Evolutionary conservation across 64 coral and sea anemone species (phyloP).

Genomic region (Montipora capricornis): DNA sequence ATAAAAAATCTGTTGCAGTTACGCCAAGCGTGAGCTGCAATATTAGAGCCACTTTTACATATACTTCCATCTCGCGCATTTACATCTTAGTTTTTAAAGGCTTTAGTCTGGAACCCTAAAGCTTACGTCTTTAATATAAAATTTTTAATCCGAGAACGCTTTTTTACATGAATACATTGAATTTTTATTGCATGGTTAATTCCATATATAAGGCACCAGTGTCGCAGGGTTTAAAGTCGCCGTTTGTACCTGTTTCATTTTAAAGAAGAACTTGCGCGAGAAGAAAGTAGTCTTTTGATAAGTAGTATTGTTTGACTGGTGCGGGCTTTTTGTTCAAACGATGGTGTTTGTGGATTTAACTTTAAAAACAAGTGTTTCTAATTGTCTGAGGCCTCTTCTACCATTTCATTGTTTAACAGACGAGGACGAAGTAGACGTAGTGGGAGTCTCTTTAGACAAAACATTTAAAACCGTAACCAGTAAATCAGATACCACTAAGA

Average conservation of each 20-base stretch:
- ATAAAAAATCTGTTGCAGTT: too few species aligned
- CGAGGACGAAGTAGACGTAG: slow-evolving; percentile 71
- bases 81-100: too few species aligned
- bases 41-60: too few species aligned
- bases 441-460: slow-evolving; percentile 18
- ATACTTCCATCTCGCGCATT: too few species aligned
- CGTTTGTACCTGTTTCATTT: not conserved
- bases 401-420: slow-evolving; percentile 43
- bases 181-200: too few species aligned
- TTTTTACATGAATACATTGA: too few species aligned
- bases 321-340: not conserved
- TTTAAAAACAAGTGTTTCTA: not conserved
- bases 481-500: not conserved
- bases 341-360: not conserved
- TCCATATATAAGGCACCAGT: too few species aligned
- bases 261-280: not conserved
- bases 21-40: too few species aligned
- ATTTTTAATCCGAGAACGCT: too few species aligned
- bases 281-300: not conserved
- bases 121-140: too few species aligned
- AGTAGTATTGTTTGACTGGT: not conserved
- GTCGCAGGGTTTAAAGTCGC: too few species aligned
- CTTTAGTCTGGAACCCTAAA: too few species aligned
- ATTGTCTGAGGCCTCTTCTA: not conserved
- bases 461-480: not conserved